Conservation (phyloP, 2,797 vertebrate genomes). For the Chelon labrosus region DNA sequence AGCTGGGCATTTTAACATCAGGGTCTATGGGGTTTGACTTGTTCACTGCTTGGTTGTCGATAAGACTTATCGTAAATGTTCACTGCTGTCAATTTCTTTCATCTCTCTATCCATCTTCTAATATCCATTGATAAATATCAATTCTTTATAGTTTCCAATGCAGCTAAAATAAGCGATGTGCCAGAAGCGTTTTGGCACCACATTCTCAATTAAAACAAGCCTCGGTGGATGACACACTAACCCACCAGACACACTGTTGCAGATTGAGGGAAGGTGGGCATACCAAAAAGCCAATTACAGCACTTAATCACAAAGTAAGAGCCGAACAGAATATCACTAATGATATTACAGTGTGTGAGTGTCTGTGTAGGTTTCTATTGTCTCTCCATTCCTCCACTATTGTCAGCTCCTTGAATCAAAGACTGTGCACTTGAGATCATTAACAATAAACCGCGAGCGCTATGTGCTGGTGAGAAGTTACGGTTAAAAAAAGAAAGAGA, state of each 20-base stretch:
- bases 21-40: too few relatives aligned
- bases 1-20: too few relatives aligned
- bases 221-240: neutral
- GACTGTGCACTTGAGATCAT: conserved; percentile 30
- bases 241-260: neutral
- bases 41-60: too few relatives aligned
- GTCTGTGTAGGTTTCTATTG: conserved; percentile 19
- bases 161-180: neutral
- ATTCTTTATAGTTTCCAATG: conserved; percentile 1
- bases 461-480: conserved; percentile 29
- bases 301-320: conserved; percentile 24
- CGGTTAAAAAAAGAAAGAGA: conserved; percentile 28
- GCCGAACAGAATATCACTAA: conserved; percentile 26
- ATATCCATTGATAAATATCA: conserved; percentile 3
- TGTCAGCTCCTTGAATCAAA: conserved; percentile 39
- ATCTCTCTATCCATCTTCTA: neutral
- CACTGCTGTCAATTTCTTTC: neutral
- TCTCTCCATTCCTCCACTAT: conserved; percentile 11
- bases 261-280: neutral
- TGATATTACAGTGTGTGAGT: conserved; percentile 15
- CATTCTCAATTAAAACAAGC: neutral
- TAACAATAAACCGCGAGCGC: conserved; percentile 45
- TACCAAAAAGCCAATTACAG: conserved; percentile 9
- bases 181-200: neutral
- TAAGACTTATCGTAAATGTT: too few relatives aligned